Percentiles rank a stretch among this genome's conserved stretches.
Conservation (phyloP, 2,888 invertebrate species). For the Nemapogon koenigi region DNA sequence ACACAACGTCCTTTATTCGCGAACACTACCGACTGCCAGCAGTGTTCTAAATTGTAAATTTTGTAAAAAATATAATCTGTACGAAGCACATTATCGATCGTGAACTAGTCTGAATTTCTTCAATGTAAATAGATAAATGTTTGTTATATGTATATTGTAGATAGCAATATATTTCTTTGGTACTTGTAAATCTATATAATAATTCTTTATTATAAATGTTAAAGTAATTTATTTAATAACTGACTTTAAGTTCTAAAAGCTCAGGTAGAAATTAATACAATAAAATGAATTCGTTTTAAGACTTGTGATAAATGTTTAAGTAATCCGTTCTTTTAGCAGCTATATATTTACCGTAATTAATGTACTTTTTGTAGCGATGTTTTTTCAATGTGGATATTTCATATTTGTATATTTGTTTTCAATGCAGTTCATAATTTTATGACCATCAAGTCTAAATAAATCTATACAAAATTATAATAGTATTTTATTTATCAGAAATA, state of each 20-base stretch:
- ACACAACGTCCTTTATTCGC: constrained; percentile 30
- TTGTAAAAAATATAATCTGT: constrained; percentile 38
- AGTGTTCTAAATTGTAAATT: constrained; percentile 47
- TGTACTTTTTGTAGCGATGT: constrained; percentile 52
- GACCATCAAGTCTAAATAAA: constrained; percentile 57
- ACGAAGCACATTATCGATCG: constrained; percentile 39
- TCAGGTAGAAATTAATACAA: constrained; percentile 30
- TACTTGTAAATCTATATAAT: constrained; percentile 50
- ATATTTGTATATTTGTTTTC: constrained; percentile 58
- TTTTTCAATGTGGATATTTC: constrained; percentile 59
- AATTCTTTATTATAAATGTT: constrained; percentile 47
- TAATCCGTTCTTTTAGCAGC: constrained; percentile 35
- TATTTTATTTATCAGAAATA: too few species aligned
- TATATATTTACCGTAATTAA: constrained; percentile 35
- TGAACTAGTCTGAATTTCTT: constrained; percentile 59
- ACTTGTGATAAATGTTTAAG: constrained; percentile 35
- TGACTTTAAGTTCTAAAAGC: constrained; percentile 40
- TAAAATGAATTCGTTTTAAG: constrained; percentile 20
- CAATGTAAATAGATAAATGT: constrained; percentile 63
- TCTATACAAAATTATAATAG: too few species aligned
- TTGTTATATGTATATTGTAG: constrained; percentile 65
- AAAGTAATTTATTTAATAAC: constrained; percentile 47
- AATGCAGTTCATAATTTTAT: constrained; percentile 49
- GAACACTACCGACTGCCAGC: constrained; percentile 27
- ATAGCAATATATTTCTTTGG: constrained; percentile 60